Evolutionary conservation across 1,140 invertebrate species (phyloP), one percentile per base, ranked within the genome.

Genomic region (Euglossa dilemma): DNA sequence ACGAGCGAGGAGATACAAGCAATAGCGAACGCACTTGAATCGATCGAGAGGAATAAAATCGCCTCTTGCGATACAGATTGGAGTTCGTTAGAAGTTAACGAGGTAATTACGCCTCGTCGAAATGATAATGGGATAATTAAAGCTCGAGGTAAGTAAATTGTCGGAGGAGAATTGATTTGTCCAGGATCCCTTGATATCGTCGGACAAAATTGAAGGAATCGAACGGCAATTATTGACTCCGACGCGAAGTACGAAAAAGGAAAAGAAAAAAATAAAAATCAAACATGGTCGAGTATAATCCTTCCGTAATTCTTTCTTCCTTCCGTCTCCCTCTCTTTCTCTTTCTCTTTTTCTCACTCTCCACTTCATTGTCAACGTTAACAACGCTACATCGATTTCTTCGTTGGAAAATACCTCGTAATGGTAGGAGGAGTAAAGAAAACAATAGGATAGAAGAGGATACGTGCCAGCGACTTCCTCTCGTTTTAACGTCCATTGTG

Each of bases 71-170:
- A 77, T 67, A 70, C 72, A 84, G 45, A 87, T 87, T 88, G 78
- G 23, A 77, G 50, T 74, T 85, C 78, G 63, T 87, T 85, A 82
- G 47, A 85, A 43, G 64, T 74, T 87, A 88, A 88, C 74, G 74
- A 87, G 71, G 59, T 52, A 87, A 87, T 88, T 82, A 82, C 73
- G 67, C 52, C 18, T 63, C 59, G 69, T 43, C 69, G 47, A 64
- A 66, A 85, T 66, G 78, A 82, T 88, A 87, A 87, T 78, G 67
- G 45, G 70, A n/a, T 87, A 85, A 87, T 88, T 87, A 87, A 56
- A 78, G 70, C 54, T 8, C 20, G 36, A 28, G 47, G 16, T 50
- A 61, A 85, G 20, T 83, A 67, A 87, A 84, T 80, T 69, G 67
- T 78, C 47, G 66, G 69, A 28, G 52, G 47, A 23, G 23, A 25